Evolutionary conservation across 2,888 invertebrate species (phyloP), one percentile per base, ranked within the genome.

Genomic region (Chrysolina americana): DNA sequence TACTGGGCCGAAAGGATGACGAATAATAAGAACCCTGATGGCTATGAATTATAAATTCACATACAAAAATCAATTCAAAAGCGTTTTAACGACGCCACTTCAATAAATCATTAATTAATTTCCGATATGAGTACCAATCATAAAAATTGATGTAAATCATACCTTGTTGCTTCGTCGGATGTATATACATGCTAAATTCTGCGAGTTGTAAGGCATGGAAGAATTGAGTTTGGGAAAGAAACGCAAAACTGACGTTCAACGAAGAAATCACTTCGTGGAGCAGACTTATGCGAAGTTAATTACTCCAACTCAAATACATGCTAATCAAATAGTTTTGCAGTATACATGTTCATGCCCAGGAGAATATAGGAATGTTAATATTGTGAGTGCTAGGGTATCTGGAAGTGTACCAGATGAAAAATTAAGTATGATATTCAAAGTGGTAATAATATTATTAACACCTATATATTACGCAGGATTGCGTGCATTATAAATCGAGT

Each of bases 101-200:
- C 53, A 44, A 68, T 68, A 68, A 68, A 68, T 68, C 68, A 68
- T 53, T 68, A 68, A 68, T 56, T 53, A 68, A 68, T 68, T 68
- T 28, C 6, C 41, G 19, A 19, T 66, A 68, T 56, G 68, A n/a
- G 13, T 68, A 48, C 56, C 53, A 56, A 19, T 68, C 41, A 41
- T 53, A 28, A 59, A 59, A 28, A 28, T n/a, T 17, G 59, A 36
- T 28, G 59, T 59, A 36, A 59, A 59, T 59, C 28, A 59, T 59
- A 59, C 59, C 6, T 15, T 19, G 15, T 28, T 59, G 13, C 17
- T 19, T 44, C 15, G 4, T 36, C 36, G 36, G 15, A 5, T 21
- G 13, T 15, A 21, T 21, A 21, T 21, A 21, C 21, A 21, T 53
- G 53, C 11, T 53, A 5, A 53, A 53, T 4, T 19, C 5, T 19